Percentiles rank a stretch among this genome's conserved stretches.
These are phyloP conservation scores for Peromyscus nudipes DNA, from an alignment of 2,797 vertebrate species.

Conservation along the genomic window DNA sequence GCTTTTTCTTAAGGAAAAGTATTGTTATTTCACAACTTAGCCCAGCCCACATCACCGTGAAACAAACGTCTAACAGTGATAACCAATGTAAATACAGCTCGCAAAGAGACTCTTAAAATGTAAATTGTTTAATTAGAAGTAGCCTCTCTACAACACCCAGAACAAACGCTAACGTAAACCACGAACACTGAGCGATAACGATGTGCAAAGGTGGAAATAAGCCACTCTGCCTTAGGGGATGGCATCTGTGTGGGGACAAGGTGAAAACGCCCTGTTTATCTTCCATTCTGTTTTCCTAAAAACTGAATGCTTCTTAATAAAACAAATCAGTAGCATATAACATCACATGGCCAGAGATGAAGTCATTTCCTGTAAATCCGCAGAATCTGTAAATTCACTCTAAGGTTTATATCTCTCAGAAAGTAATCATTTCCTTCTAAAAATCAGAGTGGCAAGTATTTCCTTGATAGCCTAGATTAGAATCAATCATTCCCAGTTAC, in stretches of 20 bases:
- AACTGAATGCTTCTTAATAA: not conserved
- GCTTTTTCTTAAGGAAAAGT: constrained; percentile 4
- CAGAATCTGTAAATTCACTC: not conserved
- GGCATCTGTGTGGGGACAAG: not conserved
- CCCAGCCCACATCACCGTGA: not conserved
- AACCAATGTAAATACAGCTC: not conserved
- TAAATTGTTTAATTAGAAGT: constrained; percentile 40
- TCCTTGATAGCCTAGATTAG: not conserved
- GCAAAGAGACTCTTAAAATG: constrained; percentile 30
- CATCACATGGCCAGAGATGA: not conserved
- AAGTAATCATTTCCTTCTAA: constrained; percentile 57
- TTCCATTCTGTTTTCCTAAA: not conserved
- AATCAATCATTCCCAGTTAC: not conserved
- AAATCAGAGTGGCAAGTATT: not conserved
- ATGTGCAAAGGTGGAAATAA: not conserved
- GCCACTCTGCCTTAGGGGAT: not conserved
- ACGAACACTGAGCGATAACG: not conserved
- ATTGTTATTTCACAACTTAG: not conserved
- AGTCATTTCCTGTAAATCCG: not conserved
- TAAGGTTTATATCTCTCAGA: not conserved
- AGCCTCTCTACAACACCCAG: not conserved
- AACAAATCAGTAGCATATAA: not conserved
- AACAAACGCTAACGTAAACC: not conserved
- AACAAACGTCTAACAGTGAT: not conserved
- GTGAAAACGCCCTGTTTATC: not conserved